These are phyloP conservation scores for Rhorus exstirpatorius DNA, from an alignment of 2,888 invertebrate species.

Conservation along the genomic window DNA sequence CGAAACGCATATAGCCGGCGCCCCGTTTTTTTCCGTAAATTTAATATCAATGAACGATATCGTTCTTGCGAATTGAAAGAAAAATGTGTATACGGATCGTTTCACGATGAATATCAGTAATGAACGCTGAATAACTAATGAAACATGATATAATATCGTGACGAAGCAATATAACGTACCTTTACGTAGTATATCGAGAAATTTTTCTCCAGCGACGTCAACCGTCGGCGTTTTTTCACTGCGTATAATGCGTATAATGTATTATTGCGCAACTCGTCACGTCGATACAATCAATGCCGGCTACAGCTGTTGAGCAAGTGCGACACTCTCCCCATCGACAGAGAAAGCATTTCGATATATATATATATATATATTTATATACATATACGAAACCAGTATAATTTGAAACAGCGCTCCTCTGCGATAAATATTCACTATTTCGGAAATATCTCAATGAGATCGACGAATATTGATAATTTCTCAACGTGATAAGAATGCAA, in stretches of 20 bases:
- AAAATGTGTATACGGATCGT: background rate
- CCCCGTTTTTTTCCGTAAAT: background rate
- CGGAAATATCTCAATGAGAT: background rate
- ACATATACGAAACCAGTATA: background rate
- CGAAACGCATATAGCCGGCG: background rate
- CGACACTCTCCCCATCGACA: background rate
- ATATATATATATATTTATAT: background rate
- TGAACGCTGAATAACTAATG: background rate
- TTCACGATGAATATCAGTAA: background rate
- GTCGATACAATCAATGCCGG: constrained; percentile 47
- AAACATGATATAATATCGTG: background rate
- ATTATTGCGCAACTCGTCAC: constrained; percentile 25
- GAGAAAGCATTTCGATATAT: background rate
- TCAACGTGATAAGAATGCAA: too few relatives aligned
- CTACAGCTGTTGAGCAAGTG: constrained; percentile 48
- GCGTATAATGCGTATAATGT: background rate
- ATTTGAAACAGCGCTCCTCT: background rate
- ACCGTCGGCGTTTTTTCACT: background rate
- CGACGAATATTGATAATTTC: background rate
- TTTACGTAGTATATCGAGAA: background rate
- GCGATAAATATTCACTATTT: background rate
- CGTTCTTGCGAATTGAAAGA: background rate
- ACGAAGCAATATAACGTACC: background rate
- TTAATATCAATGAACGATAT: background rate
- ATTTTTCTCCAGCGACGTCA: background rate